Evolutionary conservation across 1,140 invertebrate species (phyloP).

Genomic region (Pararge aegeria): DNA sequence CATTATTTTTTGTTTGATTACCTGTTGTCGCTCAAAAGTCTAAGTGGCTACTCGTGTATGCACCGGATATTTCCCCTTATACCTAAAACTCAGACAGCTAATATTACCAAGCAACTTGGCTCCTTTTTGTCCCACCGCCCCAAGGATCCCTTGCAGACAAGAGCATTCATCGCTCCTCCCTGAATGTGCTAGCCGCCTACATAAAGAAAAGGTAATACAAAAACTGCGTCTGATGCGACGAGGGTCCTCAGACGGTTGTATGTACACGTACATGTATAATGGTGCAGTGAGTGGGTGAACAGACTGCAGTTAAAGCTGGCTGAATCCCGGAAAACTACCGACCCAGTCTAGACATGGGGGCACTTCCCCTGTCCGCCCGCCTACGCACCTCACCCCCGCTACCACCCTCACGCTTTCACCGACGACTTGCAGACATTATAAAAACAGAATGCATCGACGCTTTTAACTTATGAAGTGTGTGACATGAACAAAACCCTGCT

Average conservation of each 20-base stretch:
- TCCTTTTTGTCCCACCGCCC: constrained; percentile 42
- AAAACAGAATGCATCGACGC: constrained; percentile 67
- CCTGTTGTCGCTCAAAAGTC: background rate
- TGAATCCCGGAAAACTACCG: constrained; percentile 79
- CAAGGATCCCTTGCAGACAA: constrained; percentile 49
- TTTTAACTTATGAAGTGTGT: constrained; percentile 59
- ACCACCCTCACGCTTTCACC: constrained; percentile 70
- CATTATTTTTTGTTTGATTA: background rate
- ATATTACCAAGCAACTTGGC: constrained; percentile 29
- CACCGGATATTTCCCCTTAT: constrained; percentile 23
- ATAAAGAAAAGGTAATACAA: constrained; percentile 64
- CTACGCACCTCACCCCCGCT: constrained; percentile 21
- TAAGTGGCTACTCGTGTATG: constrained; percentile 17
- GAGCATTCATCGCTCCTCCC: constrained; percentile 46
- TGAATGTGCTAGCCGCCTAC: constrained; percentile 46
- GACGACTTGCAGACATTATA: constrained; percentile 74
- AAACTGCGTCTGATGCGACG: constrained; percentile 64
- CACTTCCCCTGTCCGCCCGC: constrained; percentile 55
- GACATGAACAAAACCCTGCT: constrained; percentile 49
- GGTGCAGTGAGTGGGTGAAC: constrained; percentile 72
- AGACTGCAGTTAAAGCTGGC: constrained; percentile 74
- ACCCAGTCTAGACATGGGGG: constrained; percentile 79
- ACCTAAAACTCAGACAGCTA: constrained; percentile 23
- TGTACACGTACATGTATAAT: constrained; percentile 49
- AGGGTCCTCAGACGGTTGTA: constrained; percentile 67